These are phyloP conservation scores for Diplazon laetatorius DNA, from an alignment of 2,888 invertebrate genomes.

Conservation along the genomic window DNA sequence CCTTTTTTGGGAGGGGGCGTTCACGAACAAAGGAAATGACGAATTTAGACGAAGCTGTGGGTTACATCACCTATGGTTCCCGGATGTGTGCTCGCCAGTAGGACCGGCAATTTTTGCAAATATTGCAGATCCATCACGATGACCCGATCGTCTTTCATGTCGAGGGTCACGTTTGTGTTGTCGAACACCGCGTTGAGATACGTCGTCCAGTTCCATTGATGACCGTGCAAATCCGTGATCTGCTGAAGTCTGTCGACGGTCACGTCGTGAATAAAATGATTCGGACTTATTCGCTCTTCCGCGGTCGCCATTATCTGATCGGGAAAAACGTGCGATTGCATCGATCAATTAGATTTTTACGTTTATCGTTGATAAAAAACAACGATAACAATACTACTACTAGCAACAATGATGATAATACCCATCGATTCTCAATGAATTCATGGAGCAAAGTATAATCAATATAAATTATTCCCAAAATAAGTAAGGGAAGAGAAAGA, in stretches of 20 bases:
- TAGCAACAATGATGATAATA: too few species aligned
- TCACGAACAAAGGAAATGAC: background rate
- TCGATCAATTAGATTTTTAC: too few species aligned
- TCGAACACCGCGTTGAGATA: conserved; percentile 85
- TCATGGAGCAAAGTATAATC: too few species aligned
- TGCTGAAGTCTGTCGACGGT: conserved; percentile 84
- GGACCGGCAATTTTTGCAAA: conserved; percentile 85
- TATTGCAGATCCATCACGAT: conserved; percentile 88
- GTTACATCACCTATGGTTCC: conserved; percentile 84
- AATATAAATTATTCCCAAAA: too few species aligned
- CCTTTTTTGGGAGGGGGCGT: too few species aligned
- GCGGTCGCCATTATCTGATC: conserved; percentile 86
- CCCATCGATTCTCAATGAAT: too few species aligned
- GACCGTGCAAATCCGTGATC: conserved; percentile 74
- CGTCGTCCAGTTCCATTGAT: conserved; percentile 86
- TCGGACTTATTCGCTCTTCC: conserved; percentile 86
- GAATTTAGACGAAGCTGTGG: background rate
- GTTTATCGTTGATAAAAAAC: too few species aligned
- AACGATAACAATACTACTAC: too few species aligned
- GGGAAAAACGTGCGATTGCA: background rate
- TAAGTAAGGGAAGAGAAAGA: too few species aligned
- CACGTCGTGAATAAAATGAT: conserved; percentile 87
- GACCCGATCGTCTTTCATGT: conserved; percentile 84
- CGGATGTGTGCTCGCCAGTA: conserved; percentile 84
- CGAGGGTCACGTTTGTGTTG: conserved; percentile 84